Conservation (phyloP, 2,113 vertebrate species). For the Tachuris rubrigastra region DNA sequence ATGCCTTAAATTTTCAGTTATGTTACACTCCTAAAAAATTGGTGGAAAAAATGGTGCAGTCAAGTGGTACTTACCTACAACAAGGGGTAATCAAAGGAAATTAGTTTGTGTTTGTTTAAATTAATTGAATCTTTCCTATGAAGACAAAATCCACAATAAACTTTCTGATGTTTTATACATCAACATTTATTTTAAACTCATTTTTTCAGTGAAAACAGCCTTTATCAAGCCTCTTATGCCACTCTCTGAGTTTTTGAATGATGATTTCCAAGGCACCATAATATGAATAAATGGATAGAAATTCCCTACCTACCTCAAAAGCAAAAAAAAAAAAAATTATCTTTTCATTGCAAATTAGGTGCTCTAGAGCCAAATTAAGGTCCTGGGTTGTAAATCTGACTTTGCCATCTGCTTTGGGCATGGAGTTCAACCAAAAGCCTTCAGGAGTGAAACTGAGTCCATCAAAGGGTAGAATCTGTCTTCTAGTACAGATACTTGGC, state of each 20-base stretch:
- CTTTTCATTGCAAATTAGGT: neutral
- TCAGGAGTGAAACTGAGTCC: neutral
- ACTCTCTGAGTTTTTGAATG: neutral
- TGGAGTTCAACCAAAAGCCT: neutral
- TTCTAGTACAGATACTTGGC: neutral
- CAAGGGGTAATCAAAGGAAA: neutral
- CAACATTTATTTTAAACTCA: neutral
- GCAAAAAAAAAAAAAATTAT: neutral
- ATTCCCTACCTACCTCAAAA: neutral
- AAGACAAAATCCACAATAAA: neutral
- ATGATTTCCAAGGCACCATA: neutral
- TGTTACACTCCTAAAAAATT: neutral
- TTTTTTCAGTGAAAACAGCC: neutral
- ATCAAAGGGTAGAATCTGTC: neutral
- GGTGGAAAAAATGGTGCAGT: neutral
- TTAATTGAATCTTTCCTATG: neutral
- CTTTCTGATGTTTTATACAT: neutral
- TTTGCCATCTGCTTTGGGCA: neutral
- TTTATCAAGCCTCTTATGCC: neutral
- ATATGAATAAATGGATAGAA: neutral
- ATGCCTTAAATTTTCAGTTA: neutral
- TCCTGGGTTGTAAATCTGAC: neutral
- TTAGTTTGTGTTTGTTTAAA: neutral
- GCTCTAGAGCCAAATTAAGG: neutral
- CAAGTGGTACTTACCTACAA: neutral